A percentile compares a stretch with the other conserved stretches of the same genome.
phyloP scores from a whole-genome alignment of 2,113 vertebrate species.

The Motacilla tschutschensis region DNA sequence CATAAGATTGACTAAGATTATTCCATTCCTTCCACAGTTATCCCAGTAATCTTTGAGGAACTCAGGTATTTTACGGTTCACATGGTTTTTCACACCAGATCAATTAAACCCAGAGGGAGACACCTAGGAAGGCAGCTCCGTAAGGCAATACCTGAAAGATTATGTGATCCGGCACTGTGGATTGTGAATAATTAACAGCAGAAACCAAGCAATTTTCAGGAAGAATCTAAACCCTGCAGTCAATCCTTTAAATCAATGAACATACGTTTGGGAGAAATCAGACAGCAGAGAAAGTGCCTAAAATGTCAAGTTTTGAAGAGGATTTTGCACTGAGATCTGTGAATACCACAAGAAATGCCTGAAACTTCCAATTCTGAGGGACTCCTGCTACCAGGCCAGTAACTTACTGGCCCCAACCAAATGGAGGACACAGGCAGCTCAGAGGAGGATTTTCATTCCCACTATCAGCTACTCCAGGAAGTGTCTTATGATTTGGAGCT shows the following conservation, averaged over 20 bases:
- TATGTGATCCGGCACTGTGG: neutral
- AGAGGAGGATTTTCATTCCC: neutral
- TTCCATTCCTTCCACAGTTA: neutral
- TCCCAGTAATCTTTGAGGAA: neutral
- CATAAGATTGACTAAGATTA: neutral
- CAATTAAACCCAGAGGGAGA: neutral
- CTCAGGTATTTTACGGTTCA: rapidly evolving
- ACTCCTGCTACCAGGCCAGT: neutral
- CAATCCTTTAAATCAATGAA: neutral
- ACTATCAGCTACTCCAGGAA: neutral
- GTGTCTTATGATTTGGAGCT: neutral
- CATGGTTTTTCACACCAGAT: neutral
- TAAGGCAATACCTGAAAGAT: neutral
- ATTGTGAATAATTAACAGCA: neutral
- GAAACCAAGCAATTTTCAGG: neutral
- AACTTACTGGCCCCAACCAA: neutral
- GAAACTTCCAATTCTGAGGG: neutral
- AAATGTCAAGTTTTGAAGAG: neutral
- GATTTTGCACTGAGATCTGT: neutral
- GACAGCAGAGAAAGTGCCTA: neutral
- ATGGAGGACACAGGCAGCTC: neutral
- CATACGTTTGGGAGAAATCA: neutral
- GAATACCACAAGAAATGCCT: neutral
- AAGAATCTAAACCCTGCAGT: neutral
- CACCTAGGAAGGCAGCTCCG: neutral